These are phyloP conservation scores for Myiopsitta monachus DNA, from an alignment of 2,113 vertebrate species.

Conservation along the genomic window DNA sequence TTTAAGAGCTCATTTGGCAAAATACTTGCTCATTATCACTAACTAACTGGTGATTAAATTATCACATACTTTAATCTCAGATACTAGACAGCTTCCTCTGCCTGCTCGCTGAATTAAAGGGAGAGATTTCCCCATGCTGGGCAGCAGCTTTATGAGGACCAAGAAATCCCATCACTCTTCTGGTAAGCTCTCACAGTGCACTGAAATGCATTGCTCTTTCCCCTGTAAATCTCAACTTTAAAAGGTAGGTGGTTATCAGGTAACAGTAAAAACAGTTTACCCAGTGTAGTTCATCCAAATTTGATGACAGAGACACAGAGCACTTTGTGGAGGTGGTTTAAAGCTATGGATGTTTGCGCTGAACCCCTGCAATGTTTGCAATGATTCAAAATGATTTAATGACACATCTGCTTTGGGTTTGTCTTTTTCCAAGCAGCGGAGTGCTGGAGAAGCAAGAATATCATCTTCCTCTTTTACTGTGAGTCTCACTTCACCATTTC, in stretches of 20 bases:
- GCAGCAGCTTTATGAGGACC: neutral
- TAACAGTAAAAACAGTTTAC: neutral
- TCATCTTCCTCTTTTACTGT: neutral
- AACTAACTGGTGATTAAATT: slow-evolving; percentile 30
- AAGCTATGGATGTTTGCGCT: neutral
- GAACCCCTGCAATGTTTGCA: neutral
- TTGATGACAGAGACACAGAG: neutral
- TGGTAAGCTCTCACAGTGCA: neutral
- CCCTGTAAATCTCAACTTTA: neutral
- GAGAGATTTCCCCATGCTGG: neutral
- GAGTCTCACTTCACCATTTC: neutral
- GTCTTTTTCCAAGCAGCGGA: neutral
- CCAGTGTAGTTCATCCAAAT: neutral
- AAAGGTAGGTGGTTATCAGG: neutral
- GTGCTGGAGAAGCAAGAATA: rapidly evolving
- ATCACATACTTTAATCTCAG: neutral
- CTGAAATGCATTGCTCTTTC: neutral
- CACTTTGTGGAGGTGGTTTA: neutral
- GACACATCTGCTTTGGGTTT: neutral
- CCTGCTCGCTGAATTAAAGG: neutral
- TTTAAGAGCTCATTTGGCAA: slow-evolving; percentile 15
- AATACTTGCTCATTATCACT: slow-evolving; percentile 6
- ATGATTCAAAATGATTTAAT: neutral
- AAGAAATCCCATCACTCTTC: neutral
- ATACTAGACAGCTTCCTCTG: neutral